Evolutionary conservation across 2,797 vertebrate species (phyloP).

Genomic region (Coranthus polyacanthus): DNA sequence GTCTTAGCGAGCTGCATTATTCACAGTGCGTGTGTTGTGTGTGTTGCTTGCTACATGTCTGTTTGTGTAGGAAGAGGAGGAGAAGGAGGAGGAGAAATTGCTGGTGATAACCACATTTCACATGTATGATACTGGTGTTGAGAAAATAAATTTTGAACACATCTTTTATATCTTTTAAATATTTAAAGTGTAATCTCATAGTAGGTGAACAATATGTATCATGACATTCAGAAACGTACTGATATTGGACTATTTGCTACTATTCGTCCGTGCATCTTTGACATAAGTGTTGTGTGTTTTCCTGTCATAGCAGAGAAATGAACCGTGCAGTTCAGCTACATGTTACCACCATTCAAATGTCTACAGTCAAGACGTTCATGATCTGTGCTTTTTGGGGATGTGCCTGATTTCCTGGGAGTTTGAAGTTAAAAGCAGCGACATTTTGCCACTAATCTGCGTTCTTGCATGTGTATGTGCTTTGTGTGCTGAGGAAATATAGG

Average conservation of each 20-base stretch:
- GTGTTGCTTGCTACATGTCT: too few relatives aligned
- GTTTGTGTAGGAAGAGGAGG: constrained; percentile 15
- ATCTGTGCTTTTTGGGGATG: constrained; percentile 10
- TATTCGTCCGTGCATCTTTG: neutral
- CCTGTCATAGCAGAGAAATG: neutral
- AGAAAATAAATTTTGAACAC: constrained; percentile 42
- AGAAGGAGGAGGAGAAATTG: constrained; percentile 28
- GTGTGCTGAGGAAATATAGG: constrained; percentile 52
- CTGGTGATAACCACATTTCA: constrained; percentile 33
- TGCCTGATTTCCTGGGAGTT: constrained; percentile 27
- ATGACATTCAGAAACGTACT: neutral
- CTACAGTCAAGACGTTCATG: constrained; percentile 15
- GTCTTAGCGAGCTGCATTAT: constrained; percentile 22
- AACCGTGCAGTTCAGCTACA: constrained; percentile 15
- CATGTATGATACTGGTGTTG: constrained; percentile 15
- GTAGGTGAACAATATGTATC: neutral
- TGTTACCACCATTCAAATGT: constrained; percentile 6
- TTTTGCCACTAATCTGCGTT: constrained; percentile 56
- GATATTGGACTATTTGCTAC: neutral
- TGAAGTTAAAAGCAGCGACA: constrained; percentile 53
- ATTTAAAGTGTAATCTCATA: constrained; percentile 4
- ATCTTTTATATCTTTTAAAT: constrained; percentile 44
- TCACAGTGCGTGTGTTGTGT: constrained; percentile 18
- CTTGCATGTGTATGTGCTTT: constrained; percentile 37
- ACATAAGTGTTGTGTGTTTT: neutral